Conservation (phyloP, 2,888 invertebrate genomes). For the Leucoptera coffeella region DNA sequence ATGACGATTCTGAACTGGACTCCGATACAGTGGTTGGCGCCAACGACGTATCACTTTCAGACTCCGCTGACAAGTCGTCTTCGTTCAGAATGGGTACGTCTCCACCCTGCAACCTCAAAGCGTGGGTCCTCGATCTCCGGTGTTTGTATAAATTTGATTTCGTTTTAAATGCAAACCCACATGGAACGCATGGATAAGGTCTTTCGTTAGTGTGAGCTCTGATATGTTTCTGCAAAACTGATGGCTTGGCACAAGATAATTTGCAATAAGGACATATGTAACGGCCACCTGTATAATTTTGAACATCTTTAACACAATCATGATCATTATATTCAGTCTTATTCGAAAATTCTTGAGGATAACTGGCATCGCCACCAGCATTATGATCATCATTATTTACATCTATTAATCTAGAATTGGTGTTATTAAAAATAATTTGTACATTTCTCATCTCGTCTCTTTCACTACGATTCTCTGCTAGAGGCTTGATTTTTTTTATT, state of each 20-base stretch:
- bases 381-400: slow-evolving; percentile 42
- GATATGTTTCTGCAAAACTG: slow-evolving; percentile 90
- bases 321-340: slow-evolving; percentile 50
- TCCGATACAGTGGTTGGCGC: slow-evolving; percentile 32
- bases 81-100: slow-evolving; percentile 49
- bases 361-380: slow-evolving; percentile 51
- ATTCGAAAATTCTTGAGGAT: slow-evolving; percentile 46
- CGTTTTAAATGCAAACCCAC: slow-evolving; percentile 90
- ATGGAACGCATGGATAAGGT: slow-evolving; percentile 83
- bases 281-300: slow-evolving; percentile 53
- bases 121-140: slow-evolving; percentile 69
- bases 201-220: slow-evolving; percentile 90
- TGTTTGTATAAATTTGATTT: slow-evolving; percentile 91
- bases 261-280: slow-evolving; percentile 86
- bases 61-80: slow-evolving; percentile 52
- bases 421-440: slow-evolving; percentile 48
- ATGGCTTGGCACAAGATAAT: slow-evolving; percentile 85
- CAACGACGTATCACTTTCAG: slow-evolving; percentile 53
- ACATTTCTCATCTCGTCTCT: slow-evolving; percentile 36
- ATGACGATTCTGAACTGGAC: slow-evolving; percentile 34
- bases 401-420: slow-evolving; percentile 39
- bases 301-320: slow-evolving; percentile 42
- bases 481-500: slow-evolving; percentile 36
- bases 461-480: slow-evolving; percentile 16
- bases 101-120: slow-evolving; percentile 58